These are phyloP conservation scores for Nymphalis io DNA, from an alignment of 1,140 invertebrate genomes.

Conservation along the genomic window DNA sequence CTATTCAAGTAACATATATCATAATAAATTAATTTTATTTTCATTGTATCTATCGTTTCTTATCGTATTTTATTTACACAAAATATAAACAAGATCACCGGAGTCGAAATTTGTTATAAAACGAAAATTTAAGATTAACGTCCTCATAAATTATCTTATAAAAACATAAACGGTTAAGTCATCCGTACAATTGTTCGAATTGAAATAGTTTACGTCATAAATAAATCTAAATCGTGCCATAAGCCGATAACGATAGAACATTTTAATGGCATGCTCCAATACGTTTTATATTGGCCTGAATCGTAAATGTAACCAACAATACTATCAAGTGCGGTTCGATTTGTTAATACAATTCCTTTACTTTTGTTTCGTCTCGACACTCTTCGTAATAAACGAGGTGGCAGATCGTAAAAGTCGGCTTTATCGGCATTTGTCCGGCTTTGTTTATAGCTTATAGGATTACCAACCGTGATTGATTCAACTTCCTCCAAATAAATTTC, in stretches of 20 bases:
- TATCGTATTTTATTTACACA: background rate
- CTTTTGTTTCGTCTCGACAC: constrained; percentile 59
- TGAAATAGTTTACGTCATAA: constrained; percentile 51
- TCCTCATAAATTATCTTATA: constrained; percentile 41
- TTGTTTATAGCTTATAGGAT: constrained; percentile 71
- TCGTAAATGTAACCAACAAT: constrained; percentile 65
- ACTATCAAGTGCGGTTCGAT: constrained; percentile 61
- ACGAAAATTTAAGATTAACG: constrained; percentile 34
- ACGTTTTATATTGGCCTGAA: constrained; percentile 46
- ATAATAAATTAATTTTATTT: background rate
- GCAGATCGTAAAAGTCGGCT: constrained; percentile 70
- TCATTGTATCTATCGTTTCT: background rate
- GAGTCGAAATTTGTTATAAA: constrained; percentile 25
- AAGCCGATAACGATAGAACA: constrained; percentile 54
- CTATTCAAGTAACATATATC: background rate
- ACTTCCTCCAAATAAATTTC: constrained; percentile 63
- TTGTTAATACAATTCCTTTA: constrained; percentile 62
- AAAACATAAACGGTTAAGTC: constrained; percentile 43
- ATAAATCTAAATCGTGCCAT: constrained; percentile 55
- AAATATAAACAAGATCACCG: background rate
- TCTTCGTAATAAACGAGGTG: constrained; percentile 69
- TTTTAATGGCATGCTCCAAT: constrained; percentile 59
- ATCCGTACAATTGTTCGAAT: constrained; percentile 43
- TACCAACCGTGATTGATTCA: constrained; percentile 70
- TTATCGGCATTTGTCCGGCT: constrained; percentile 66